phyloP scores from a whole-genome alignment of 2,113 vertebrate species.

The Lasiurus borealis region DNA sequence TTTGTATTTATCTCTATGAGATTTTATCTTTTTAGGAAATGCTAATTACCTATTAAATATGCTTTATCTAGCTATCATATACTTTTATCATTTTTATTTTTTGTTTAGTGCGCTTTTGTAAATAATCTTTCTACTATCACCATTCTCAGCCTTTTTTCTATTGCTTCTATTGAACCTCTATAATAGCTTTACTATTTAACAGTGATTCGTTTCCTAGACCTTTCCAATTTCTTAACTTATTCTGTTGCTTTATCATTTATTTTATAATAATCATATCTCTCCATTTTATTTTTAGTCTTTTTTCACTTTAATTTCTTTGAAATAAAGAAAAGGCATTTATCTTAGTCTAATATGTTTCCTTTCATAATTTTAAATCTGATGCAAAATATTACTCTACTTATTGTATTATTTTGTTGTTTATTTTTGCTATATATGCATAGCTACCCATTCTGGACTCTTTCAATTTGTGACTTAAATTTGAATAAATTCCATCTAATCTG shows the following conservation, averaged over 20 bases:
- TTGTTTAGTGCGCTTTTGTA: not conserved
- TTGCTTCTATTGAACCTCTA: not conserved
- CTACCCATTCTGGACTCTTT: not conserved
- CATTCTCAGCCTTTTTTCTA: not conserved
- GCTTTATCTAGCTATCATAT: not conserved
- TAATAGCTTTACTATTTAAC: not conserved
- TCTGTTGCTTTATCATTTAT: not conserved
- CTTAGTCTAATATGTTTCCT: not conserved
- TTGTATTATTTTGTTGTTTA: not conserved
- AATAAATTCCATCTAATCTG: not conserved
- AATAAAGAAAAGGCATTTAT: not conserved
- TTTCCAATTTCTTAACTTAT: not conserved
- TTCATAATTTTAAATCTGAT: not conserved
- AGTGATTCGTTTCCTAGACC: not conserved
- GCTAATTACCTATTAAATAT: not conserved
- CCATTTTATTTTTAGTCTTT: not conserved
- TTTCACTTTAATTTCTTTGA: slow-evolving; percentile 13
- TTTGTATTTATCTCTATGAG: not conserved
- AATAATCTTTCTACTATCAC: not conserved
- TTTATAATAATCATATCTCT: not conserved
- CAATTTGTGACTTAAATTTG: not conserved
- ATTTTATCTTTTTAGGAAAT: not conserved
- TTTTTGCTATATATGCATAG: not conserved
- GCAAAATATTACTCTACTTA: not conserved
- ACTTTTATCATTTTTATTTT: not conserved